These are phyloP conservation scores for Drosophila kikkawai DNA, from an alignment of 1,140 invertebrate species.

Conservation along the genomic window DNA sequence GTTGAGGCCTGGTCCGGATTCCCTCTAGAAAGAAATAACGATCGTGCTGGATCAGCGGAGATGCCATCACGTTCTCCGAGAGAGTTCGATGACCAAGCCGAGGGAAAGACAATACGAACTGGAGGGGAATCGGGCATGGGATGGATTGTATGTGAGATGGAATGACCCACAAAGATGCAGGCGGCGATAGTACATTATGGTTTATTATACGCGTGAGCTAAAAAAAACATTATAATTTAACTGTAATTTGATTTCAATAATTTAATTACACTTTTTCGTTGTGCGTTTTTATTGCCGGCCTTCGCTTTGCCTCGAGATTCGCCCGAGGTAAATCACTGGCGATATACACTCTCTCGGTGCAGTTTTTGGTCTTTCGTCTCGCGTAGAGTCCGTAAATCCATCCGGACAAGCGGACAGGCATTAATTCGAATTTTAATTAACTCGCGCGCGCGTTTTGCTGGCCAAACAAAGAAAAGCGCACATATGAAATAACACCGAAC, in stretches of 20 bases:
- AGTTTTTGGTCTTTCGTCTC: slow-evolving; percentile 11
- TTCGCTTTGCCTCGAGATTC: slow-evolving; percentile 3
- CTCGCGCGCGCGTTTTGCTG: slow-evolving; percentile 24
- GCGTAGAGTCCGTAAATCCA: slow-evolving; percentile 21
- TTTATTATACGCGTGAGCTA: slow-evolving; percentile 13
- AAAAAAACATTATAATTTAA: slow-evolving; percentile 63
- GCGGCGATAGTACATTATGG: slow-evolving; percentile 18
- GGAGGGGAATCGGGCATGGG: background rate
- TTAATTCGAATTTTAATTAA: slow-evolving; percentile 81
- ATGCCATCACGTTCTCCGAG: slow-evolving; percentile 31
- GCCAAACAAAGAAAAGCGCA: slow-evolving; percentile 40
- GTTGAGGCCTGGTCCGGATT: slow-evolving; percentile 7
- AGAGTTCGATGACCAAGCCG: slow-evolving; percentile 44
- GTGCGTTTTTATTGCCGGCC: slow-evolving; percentile 24
- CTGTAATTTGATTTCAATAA: slow-evolving; percentile 83
- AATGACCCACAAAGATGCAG: slow-evolving; percentile 52
- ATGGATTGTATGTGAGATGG: background rate
- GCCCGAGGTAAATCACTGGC: slow-evolving; percentile 43
- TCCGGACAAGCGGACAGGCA: slow-evolving; percentile 28
- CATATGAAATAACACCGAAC: slow-evolving; percentile 23
- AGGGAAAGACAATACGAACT: slow-evolving; percentile 32
- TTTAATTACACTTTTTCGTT: slow-evolving; percentile 74
- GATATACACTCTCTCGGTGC: slow-evolving; percentile 40
- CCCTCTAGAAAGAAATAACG: slow-evolving; percentile 2
- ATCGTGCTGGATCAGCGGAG: slow-evolving; percentile 35